Conservation (phyloP, 1,140 invertebrate species). For the Drosophila sulfurigaster region DNA sequence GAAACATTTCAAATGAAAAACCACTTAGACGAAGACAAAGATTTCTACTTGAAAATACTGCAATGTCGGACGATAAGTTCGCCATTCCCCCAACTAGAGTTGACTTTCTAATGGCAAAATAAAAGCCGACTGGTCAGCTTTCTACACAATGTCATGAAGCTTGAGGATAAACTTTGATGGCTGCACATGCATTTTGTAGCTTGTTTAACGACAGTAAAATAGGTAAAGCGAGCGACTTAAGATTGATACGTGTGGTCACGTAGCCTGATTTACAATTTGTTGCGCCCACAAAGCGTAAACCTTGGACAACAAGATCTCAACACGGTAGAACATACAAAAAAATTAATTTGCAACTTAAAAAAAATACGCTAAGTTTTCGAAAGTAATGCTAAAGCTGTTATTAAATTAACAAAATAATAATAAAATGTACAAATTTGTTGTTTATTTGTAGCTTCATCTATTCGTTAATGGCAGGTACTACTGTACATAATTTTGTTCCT, state of each 20-base stretch:
- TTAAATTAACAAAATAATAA: background rate
- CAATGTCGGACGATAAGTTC: slow-evolving; percentile 37
- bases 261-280: slow-evolving; percentile 62
- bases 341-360: background rate
- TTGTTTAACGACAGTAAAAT: slow-evolving; percentile 63
- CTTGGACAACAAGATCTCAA: slow-evolving; percentile 21
- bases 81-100: background rate
- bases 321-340: background rate
- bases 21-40: slow-evolving; percentile 69
- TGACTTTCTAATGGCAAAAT: slow-evolving; percentile 53
- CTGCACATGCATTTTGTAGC: slow-evolving; percentile 73
- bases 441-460: background rate
- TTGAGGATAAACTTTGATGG: slow-evolving; percentile 45
- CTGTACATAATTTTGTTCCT: slow-evolving; percentile 44
- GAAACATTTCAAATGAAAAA: slow-evolving; percentile 71
- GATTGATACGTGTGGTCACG: slow-evolving; percentile 55
- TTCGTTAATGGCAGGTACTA: slow-evolving; percentile 1
- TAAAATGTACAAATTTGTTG: background rate
- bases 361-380: background rate
- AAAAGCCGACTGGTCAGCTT: slow-evolving; percentile 14
- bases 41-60: slow-evolving; percentile 59
- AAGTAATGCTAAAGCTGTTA: too few species aligned
- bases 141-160: slow-evolving; percentile 14
- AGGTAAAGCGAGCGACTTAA: slow-evolving; percentile 51
- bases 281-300: slow-evolving; percentile 39